Evolutionary conservation across 2,797 vertebrate genomes (phyloP), one percentile per base, ranked within the genome.

Genomic region (Falco peregrinus): DNA sequence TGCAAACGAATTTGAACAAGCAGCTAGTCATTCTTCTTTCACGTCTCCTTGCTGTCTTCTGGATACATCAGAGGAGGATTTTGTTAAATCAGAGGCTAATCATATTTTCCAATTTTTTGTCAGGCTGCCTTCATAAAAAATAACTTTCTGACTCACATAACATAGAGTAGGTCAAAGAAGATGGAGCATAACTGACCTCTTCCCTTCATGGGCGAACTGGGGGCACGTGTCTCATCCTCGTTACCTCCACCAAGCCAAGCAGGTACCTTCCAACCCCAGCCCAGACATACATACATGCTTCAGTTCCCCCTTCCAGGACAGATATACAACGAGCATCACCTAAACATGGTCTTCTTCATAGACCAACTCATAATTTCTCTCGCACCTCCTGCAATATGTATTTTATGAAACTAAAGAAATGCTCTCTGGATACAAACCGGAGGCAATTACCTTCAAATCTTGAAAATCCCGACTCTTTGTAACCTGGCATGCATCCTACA

Each of bases 211-310:
- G 1, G 1, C 28, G 28, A 84, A 37, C 0, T 31, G 24, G 29
- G 51, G 28, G 54, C 45, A 8, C 1, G 7, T 17, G 26, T 14
- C 60, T 60, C 2, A 0, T 28, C 35, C 26, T 61, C 2, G 0
- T 28, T 12, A 50, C 39, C 50, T 68, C 50, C 73, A 21, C 20
- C 53, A 20, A 56, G 26, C 53, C 65, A 67, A 45, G 48, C 51
- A 59, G 54, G 37, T 33, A 59, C 16, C 54, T 60, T 22, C 68
- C 71, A 63, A 51, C 22, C 12, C 45, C 65, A 68, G 14, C 45
- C 28, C 33, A 37, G 28, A 8, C 3, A 0, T 16, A 47, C 39
- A 9, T 2, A 20, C 2, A 0, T 1, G 19, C 22, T 77, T 50
- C 4, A 1, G 20, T 77, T 54, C 13, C 45, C 7, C 31, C 10